Evolutionary conservation across 35 echinoderm and acorn worm species (phyloP).

Genomic region (Acanthaster planci): DNA sequence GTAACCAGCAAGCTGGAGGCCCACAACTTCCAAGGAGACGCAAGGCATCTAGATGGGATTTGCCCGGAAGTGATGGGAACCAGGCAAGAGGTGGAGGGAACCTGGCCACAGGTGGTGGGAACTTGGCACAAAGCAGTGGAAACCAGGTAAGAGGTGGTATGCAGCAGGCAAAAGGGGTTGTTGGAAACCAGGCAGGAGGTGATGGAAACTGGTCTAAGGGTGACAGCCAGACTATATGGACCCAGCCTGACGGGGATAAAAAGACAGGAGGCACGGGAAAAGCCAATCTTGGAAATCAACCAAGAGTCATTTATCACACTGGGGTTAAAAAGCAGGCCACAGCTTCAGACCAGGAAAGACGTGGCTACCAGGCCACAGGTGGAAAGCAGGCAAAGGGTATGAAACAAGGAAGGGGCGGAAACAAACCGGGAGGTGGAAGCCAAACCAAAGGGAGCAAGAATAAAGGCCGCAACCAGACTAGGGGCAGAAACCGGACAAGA

Average conservation of each 20-base stretch:
- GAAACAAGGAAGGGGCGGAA: not conserved
- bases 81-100: not conserved
- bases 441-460: not conserved
- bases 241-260: not conserved
- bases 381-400: no score
- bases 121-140: not conserved
- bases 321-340: no score
- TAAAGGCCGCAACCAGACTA: not conserved
- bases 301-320: no score
- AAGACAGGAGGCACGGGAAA: slow-evolving; percentile 1
- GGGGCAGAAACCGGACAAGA: not conserved
- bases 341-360: not conserved
- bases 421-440: not conserved
- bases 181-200: not conserved
- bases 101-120: not conserved
- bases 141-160: no score
- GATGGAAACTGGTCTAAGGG: not conserved
- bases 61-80: not conserved
- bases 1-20: not conserved
- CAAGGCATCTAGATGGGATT: not conserved
- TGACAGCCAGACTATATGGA: no score
- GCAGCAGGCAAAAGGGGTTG: not conserved
- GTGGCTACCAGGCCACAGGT: not conserved
- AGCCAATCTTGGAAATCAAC: no score
- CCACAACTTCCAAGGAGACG: no score